Base-by-base conservation (phyloP, 2,888 invertebrate species). In the Synergus japonicus region DNA sequence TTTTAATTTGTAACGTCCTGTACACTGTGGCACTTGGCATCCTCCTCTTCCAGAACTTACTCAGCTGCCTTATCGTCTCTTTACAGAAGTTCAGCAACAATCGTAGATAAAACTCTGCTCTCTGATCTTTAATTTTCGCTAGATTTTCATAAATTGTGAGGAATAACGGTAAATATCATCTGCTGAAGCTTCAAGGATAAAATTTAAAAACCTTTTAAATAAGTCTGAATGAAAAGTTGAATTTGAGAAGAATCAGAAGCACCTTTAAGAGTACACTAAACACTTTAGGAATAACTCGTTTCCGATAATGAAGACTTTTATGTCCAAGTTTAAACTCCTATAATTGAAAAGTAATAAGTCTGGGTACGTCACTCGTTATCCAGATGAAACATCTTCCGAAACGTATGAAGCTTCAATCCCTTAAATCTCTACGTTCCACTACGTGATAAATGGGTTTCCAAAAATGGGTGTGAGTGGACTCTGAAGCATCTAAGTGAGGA, bases 1-100 rank as follows among this genome's bases (percentile, higher is more conserved):
- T 79, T 82, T 82, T 83, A 83, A 81, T 83, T 81, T 65, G 77
- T 69, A 81, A 78, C 77, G 73, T 83, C 58, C 69, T 37, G 60
- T 65, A 77, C 77, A 78, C 79, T 78, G 69, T 79, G 64, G 18
- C 43, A 66, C 41, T 22, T 29, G 54, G 8, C 49, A 37, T 73
- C 29, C 54, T 60, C 22, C 22, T 1, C 15, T 54, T 37, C n/a
- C 54, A 73, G 37, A 73, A 54, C 46, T 29, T 8, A 69, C 69
- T 43, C 15, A 69, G 15, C 46, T 69, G 67, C 44, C 46, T 69
- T 69, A 49, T 69, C 46, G 15, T 37, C 29, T 49, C 29, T 15
- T 54, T 54, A 54, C 73, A 69, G 15, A 69, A 49, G 46, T 49
- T 49, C 46, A 10, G 37, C n/a, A 54, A 60, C 60, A 22, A 60